Conservation (phyloP, 2,888 invertebrate species). For the Melieria picta region DNA sequence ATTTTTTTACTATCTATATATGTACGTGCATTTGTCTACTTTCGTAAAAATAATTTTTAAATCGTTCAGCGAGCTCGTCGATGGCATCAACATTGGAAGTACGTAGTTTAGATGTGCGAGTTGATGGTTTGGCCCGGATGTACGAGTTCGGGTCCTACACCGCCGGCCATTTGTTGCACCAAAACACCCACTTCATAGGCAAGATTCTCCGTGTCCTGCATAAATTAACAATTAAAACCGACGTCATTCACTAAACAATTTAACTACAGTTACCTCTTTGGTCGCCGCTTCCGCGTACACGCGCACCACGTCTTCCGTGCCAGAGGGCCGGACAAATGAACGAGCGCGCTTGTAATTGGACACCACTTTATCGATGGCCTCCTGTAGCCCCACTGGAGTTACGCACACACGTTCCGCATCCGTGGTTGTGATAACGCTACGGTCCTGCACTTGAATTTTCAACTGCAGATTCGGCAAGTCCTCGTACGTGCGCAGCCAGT, state of each 20-base stretch:
- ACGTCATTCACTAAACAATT: conserved; percentile 1
- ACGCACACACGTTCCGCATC: conserved; percentile 88
- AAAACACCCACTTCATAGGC: conserved; percentile 79
- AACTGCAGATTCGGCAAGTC: conserved; percentile 90
- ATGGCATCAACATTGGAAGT: not conserved
- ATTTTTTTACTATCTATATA: not conserved
- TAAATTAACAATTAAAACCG: not conserved
- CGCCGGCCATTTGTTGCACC: conserved; percentile 83
- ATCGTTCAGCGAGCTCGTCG: too few relatives aligned
- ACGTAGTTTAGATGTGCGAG: conserved; percentile 57
- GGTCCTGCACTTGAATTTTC: conserved; percentile 89
- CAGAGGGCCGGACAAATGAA: conserved; percentile 94
- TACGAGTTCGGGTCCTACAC: conserved; percentile 75
- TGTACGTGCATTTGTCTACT: not conserved
- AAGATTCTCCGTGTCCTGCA: conserved; percentile 74
- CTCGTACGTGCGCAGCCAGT: conserved; percentile 84
- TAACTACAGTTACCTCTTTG: conserved; percentile 67
- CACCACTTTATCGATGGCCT: conserved; percentile 78
- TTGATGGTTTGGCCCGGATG: conserved; percentile 54
- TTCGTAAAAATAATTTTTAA: not conserved
- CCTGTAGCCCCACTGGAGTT: conserved; percentile 85
- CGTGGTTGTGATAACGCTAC: conserved; percentile 84
- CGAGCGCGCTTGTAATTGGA: conserved; percentile 77
- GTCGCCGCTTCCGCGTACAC: conserved; percentile 95
- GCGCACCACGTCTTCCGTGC: conserved; percentile 96